These are phyloP conservation scores for Parazoanthus atlanticus DNA, from an alignment of 92 coral and sea anemone species.

Conservation along the genomic window DNA sequence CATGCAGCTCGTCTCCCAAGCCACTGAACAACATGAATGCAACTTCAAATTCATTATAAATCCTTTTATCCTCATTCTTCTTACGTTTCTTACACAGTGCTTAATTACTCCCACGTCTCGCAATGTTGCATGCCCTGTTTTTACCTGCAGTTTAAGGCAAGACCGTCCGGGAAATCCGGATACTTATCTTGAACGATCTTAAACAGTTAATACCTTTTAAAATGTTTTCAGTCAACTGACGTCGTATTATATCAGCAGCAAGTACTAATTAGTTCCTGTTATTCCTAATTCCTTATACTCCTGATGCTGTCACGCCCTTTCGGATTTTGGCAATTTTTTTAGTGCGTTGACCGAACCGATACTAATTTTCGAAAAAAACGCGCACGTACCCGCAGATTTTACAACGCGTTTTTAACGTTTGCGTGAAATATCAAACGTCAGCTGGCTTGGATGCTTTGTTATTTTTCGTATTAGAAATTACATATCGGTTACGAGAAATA, in stretches of 20 bases:
- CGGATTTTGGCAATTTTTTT: neutral
- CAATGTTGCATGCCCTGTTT: neutral
- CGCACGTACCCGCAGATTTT: too few relatives aligned
- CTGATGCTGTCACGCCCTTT: neutral
- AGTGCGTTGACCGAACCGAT: too few relatives aligned
- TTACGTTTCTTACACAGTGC: neutral
- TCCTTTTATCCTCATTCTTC: neutral
- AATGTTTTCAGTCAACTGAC: neutral
- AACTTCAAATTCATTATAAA: neutral
- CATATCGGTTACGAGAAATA: neutral
- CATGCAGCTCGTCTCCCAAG: too few relatives aligned
- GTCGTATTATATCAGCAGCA: neutral
- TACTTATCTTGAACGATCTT: neutral
- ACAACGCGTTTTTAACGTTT: too few relatives aligned
- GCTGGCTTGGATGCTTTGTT: too few relatives aligned
- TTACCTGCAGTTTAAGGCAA: neutral
- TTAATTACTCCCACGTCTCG: neutral
- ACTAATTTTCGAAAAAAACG: too few relatives aligned
- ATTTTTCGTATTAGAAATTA: too few relatives aligned
- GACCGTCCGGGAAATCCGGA: neutral
- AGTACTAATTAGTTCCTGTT: conserved; percentile 21
- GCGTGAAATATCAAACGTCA: too few relatives aligned
- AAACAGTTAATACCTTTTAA: neutral
- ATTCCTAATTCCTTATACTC: neutral
- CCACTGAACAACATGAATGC: neutral